Evolutionary conservation across 1,140 invertebrate genomes (phyloP).

Genomic region (Trachelipus rathkii): DNA sequence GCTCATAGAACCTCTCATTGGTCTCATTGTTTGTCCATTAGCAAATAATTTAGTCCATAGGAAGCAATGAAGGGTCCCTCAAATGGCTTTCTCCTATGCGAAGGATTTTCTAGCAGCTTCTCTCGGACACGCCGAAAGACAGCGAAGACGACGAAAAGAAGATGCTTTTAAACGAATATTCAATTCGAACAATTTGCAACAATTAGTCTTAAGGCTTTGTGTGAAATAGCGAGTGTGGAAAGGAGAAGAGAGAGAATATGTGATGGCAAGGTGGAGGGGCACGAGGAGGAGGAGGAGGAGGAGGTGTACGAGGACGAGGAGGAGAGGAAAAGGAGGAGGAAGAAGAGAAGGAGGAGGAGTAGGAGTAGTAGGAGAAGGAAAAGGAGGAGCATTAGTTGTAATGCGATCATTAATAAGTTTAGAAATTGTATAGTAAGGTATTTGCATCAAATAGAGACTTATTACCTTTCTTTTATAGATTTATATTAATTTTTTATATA

Average conservation of each 20-base stretch:
- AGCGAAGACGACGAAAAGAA: not conserved
- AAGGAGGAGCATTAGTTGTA: too few species aligned
- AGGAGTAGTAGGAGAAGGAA: too few species aligned
- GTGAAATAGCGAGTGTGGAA: not conserved
- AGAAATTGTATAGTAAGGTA: too few species aligned
- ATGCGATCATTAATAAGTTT: too few species aligned
- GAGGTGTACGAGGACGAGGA: not conserved
- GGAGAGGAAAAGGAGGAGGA: not conserved
- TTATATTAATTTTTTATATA: too few species aligned
- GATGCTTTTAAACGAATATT: not conserved
- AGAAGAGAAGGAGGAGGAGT: too few species aligned
- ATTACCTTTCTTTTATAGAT: too few species aligned
- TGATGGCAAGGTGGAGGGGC: not conserved
- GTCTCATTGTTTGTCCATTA: conserved; percentile 9
- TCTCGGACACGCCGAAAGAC: too few species aligned
- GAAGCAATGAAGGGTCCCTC: conserved; percentile 1
- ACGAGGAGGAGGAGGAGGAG: too few species aligned
- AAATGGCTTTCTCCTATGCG: not conserved
- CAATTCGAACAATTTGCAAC: not conserved
- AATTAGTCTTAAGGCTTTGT: conserved; percentile 1
- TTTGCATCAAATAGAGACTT: too few species aligned
- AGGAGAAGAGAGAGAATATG: not conserved
- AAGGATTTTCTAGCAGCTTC: not conserved
- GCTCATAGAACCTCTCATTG: conserved; percentile 8
- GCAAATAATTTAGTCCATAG: conserved; percentile 13